A percentile compares a stretch with the other conserved stretches of the same genome.
Evolutionary conservation across 2,113 vertebrate species (phyloP).

Genomic region (Sciurus niger): DNA sequence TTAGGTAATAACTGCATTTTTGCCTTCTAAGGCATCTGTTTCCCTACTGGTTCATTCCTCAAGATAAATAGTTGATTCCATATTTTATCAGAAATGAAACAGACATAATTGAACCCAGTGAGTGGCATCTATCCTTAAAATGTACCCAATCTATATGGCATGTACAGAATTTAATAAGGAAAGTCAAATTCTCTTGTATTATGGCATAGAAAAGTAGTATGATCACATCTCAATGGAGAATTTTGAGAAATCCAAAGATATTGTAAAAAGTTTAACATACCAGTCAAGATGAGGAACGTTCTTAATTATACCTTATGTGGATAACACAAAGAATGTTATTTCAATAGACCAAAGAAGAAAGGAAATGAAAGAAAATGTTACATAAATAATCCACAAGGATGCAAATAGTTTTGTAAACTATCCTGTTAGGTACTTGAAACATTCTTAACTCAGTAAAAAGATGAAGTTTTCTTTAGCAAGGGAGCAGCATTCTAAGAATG

Average conservation of each 20-base stretch:
- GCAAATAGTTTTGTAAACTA: conserved; percentile 18
- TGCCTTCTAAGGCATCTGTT: conserved; percentile 63
- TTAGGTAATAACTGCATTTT: conserved; percentile 47
- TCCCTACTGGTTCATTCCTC: conserved; percentile 54
- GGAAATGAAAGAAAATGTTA: conserved; percentile 52
- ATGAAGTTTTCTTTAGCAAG: conserved; percentile 38
- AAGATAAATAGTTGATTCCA: conserved; percentile 68
- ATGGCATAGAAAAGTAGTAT: conserved; percentile 14
- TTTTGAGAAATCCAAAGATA: conserved; percentile 45
- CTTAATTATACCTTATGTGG: conserved; percentile 27
- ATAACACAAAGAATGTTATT: conserved; percentile 38
- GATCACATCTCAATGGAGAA: conserved; percentile 22
- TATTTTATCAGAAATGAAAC: conserved; percentile 62
- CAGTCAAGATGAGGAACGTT: conserved; percentile 58
- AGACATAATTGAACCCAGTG: conserved; percentile 61
- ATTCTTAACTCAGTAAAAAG: conserved; percentile 54
- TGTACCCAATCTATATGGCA: background rate
- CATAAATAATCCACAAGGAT: conserved; percentile 38
- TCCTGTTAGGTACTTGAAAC: conserved; percentile 44
- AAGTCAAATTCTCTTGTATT: background rate
- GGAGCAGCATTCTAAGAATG: background rate
- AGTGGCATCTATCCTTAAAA: conserved; percentile 61
- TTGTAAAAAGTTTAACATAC: conserved; percentile 45
- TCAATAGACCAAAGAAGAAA: conserved; percentile 46
- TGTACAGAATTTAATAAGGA: background rate